Evolutionary conservation across 1,140 invertebrate species (phyloP).

Genomic region (Melanaphis sacchari): DNA sequence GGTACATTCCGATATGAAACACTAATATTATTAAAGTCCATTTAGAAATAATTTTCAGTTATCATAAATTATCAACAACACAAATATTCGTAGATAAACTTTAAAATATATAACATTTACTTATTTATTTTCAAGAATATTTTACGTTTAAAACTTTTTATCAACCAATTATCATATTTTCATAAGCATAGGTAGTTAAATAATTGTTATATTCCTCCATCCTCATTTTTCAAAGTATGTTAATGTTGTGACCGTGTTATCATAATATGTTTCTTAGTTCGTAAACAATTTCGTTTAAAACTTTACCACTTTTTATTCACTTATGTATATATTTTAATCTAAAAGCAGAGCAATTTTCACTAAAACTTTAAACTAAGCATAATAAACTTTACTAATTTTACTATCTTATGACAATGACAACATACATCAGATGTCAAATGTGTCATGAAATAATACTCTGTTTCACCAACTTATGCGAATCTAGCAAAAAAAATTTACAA

Average conservation of each 20-base stretch:
- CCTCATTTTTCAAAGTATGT: not conserved
- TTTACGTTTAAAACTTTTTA: not conserved
- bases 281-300: conserved; percentile 23
- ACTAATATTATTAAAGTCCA: not conserved
- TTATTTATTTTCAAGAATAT: not conserved
- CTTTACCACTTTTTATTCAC: not conserved
- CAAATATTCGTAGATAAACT: not conserved
- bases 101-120: not conserved
- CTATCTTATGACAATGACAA: not conserved
- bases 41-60: not conserved
- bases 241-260: not conserved
- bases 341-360: not conserved
- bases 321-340: not conserved
- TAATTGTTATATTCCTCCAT: not conserved
- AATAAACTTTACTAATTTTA: conserved; percentile 32
- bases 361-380: conserved; percentile 12
- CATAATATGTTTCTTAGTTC: not conserved
- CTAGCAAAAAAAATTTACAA: not conserved
- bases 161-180: not conserved
- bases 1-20: not conserved
- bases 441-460: not conserved
- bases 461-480: not conserved
- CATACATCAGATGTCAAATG: not conserved
- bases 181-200: not conserved
- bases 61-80: not conserved